Percentiles rank a stretch among this genome's conserved stretches.
These are phyloP conservation scores for Drosophila affinis DNA, from an alignment of 2,888 invertebrate species.

Conservation along the genomic window DNA sequence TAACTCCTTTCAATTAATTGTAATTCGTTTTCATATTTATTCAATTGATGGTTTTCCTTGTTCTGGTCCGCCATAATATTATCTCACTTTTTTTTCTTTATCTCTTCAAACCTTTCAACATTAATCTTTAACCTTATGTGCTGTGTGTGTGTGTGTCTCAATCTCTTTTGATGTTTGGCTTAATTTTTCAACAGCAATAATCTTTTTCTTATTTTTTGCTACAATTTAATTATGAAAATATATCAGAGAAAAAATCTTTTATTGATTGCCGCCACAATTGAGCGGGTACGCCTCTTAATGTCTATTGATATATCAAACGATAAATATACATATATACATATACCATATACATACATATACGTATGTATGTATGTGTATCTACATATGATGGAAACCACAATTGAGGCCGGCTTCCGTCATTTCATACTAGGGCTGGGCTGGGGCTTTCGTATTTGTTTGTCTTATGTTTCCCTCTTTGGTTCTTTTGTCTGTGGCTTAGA, in stretches of 20 bases:
- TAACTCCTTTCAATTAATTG: not conserved
- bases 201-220: constrained; percentile 42
- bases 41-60: constrained; percentile 13
- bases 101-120: constrained; percentile 55
- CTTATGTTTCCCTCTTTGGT: constrained; percentile 27
- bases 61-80: constrained; percentile 17
- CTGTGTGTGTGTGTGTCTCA: constrained; percentile 22
- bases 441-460: constrained; percentile 20
- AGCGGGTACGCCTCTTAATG: constrained; percentile 58
- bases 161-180: constrained; percentile 60
- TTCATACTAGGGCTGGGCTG: constrained; percentile 44
- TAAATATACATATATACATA: constrained; percentile 24
- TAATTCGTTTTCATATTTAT: not conserved
- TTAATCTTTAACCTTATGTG: constrained; percentile 57
- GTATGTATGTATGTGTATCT: constrained; percentile 9
- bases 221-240: constrained; percentile 71
- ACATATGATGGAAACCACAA: constrained; percentile 56
- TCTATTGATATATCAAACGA: constrained; percentile 24
- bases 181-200: constrained; percentile 57
- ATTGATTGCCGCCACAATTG: constrained; percentile 61
- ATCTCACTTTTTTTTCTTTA: constrained; percentile 17
- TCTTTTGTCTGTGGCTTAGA: constrained; percentile 48
- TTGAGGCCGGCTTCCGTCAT: constrained; percentile 47
- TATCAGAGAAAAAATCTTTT: constrained; percentile 25
- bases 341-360: constrained; percentile 11